A percentile compares a stretch with the other conserved stretches of the same genome.
Conservation (phyloP, 2,797 vertebrate genomes). For the Oryzias sinensis region DNA sequence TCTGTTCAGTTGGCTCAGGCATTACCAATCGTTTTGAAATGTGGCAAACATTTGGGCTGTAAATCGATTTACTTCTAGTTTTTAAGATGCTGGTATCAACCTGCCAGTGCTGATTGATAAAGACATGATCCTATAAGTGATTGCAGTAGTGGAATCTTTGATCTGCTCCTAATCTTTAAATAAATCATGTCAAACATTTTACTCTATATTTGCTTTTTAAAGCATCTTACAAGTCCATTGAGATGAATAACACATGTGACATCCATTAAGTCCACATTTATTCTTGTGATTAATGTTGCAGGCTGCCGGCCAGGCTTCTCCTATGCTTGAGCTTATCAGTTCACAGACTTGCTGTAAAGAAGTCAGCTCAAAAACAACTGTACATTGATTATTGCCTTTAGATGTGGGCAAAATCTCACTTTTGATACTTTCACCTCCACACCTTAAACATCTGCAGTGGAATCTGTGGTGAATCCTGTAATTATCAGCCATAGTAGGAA, state of each 20-base stretch:
- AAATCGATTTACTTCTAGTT: too few species aligned
- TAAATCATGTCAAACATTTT: neutral
- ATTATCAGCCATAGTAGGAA: conserved; percentile 12
- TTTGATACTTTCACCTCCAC: neutral
- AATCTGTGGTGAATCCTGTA: conserved; percentile 2
- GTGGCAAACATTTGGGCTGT: too few species aligned
- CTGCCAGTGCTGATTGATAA: too few species aligned
- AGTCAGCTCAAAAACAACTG: neutral
- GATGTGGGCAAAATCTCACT: neutral
- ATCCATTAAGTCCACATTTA: conserved; percentile 49
- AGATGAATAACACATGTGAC: conserved; percentile 34
- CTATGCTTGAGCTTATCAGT: conserved; percentile 32
- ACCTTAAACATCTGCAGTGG: neutral
- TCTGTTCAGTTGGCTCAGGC: neutral
- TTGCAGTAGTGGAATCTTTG: neutral
- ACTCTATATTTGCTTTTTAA: conserved; percentile 1
- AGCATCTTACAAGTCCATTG: conserved; percentile 41
- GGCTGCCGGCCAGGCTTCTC: conserved; percentile 25
- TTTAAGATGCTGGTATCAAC: too few species aligned
- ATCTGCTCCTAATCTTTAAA: neutral
- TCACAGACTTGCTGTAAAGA: conserved; percentile 18
- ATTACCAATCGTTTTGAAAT: too few species aligned
- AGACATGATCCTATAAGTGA: neutral
- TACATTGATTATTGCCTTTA: neutral
- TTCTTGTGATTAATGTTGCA: conserved; percentile 39